A percentile compares a stretch with the other conserved stretches of the same genome.
Conservation (phyloP, 64 coral and sea anemone species). For the Trachythela sp. region DNA sequence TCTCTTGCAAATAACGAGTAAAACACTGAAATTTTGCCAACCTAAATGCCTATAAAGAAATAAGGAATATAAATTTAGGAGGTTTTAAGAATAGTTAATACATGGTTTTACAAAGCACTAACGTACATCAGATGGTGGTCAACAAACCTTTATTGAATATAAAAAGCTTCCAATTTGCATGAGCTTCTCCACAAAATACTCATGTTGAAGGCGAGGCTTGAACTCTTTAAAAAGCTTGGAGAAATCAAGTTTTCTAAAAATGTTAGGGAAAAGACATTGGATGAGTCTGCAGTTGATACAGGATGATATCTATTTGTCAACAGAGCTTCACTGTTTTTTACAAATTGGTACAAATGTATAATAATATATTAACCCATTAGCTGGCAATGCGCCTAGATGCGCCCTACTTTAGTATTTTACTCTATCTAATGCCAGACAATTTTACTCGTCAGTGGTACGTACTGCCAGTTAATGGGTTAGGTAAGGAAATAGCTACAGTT, state of each 20-base stretch:
- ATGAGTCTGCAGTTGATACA: not conserved
- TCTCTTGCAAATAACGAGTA: constrained; percentile 8
- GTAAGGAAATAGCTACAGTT: no score
- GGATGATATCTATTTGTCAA: not conserved
- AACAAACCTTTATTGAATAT: not conserved
- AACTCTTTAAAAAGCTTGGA: constrained; percentile 15
- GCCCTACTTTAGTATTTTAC: no score
- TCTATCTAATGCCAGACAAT: no score
- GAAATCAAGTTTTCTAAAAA: not conserved
- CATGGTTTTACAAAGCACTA: not conserved
- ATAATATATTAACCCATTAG: no score
- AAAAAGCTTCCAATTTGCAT: constrained; percentile 16
- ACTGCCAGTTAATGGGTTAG: no score
- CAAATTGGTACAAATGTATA: no score
- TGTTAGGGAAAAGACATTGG: not conserved
- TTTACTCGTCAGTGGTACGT: no score
- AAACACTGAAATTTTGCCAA: constrained; percentile 6
- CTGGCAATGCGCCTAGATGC: no score
- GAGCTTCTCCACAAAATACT: not conserved
- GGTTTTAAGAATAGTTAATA: not conserved
- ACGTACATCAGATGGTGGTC: not conserved
- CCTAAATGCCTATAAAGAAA: not conserved
- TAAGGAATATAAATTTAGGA: not conserved
- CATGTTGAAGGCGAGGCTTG: constrained; percentile 1
- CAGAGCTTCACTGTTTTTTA: not conserved